Percentiles rank a stretch among this genome's conserved stretches.
Conservation (phyloP, 2,888 invertebrate genomes). For the Anaspis maculata region DNA sequence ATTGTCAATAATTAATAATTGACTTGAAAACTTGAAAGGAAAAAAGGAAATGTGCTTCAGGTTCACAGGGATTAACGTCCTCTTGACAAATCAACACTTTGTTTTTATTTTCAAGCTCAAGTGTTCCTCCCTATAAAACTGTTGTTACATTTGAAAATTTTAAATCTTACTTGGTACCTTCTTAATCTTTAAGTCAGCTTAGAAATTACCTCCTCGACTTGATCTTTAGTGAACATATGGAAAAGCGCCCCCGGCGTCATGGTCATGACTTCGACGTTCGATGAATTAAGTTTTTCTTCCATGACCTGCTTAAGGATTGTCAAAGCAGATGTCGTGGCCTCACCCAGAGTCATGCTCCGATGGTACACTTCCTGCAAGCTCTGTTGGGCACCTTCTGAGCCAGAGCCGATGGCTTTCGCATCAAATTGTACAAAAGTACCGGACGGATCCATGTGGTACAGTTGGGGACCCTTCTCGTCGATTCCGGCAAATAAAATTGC, state of each 20-base stretch:
- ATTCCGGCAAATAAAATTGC: slow-evolving; percentile 95
- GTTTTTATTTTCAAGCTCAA: too few relatives aligned
- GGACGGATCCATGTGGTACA: slow-evolving; percentile 98
- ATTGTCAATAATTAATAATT: too few relatives aligned
- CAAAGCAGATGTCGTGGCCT: slow-evolving; percentile 84
- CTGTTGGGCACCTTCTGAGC: slow-evolving; percentile 98
- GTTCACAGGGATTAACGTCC: too few relatives aligned
- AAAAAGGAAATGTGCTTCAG: too few relatives aligned
- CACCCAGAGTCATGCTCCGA: slow-evolving; percentile 85
- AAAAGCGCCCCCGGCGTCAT: slow-evolving; percentile 79
- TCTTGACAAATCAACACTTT: too few relatives aligned
- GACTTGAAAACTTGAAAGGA: too few relatives aligned
- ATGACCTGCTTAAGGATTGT: slow-evolving; percentile 98
- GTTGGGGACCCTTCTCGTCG: slow-evolving; percentile 88
- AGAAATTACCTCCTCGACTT: slow-evolving; percentile 81
- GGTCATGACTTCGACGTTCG: slow-evolving; percentile 95
- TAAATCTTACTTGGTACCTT: too few relatives aligned
- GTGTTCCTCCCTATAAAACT: too few relatives aligned
- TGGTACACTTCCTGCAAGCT: slow-evolving; percentile 67
- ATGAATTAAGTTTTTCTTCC: slow-evolving; percentile 97
- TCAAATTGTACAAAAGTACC: slow-evolving; percentile 97
- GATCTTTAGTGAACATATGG: slow-evolving; percentile 84
- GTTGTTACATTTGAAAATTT: too few relatives aligned
- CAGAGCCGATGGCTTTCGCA: slow-evolving; percentile 98
- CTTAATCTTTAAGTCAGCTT: slow-evolving; percentile 26